Conservation (phyloP, 2,797 vertebrate genomes). For the Valencia hispanica region DNA sequence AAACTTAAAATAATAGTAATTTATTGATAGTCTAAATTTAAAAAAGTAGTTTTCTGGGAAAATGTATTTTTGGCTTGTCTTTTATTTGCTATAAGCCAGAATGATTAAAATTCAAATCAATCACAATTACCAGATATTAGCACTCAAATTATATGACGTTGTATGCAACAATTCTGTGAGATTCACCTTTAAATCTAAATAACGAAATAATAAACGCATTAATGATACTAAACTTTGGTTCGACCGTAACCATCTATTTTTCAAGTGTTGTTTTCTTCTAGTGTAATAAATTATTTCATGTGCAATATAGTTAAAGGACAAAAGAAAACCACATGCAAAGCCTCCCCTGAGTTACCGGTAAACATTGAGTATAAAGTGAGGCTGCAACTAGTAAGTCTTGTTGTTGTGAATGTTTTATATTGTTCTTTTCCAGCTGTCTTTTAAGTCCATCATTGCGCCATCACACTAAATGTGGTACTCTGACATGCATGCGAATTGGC, state of each 20-base stretch:
- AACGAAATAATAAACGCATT: neutral
- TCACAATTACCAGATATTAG: neutral
- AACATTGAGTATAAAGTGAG: constrained; percentile 25
- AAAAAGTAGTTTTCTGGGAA: neutral
- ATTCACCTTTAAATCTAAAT: neutral
- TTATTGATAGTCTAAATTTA: neutral
- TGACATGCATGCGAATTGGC: constrained; percentile 67
- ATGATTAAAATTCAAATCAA: neutral
- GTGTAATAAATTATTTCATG: constrained; percentile 24
- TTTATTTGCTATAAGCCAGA: neutral
- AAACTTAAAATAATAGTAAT: neutral
- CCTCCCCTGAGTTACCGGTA: constrained; percentile 19
- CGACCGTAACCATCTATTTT: constrained; percentile 22
- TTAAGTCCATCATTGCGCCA: constrained; percentile 60
- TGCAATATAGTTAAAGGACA: constrained; percentile 15
- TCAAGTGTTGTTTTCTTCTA: constrained; percentile 19
- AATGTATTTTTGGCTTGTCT: neutral
- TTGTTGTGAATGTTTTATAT: constrained; percentile 34
- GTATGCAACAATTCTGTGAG: neutral
- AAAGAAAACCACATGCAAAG: constrained; percentile 21
- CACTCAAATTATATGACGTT: neutral
- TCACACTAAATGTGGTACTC: constrained; percentile 51
- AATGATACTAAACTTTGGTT: neutral
- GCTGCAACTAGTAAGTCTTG: constrained; percentile 32
- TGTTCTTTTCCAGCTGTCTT: constrained; percentile 50